Evolutionary conservation across 2,113 vertebrate genomes (phyloP), one percentile per base, ranked within the genome.

Genomic region (Rhizomys pruinosus): DNA sequence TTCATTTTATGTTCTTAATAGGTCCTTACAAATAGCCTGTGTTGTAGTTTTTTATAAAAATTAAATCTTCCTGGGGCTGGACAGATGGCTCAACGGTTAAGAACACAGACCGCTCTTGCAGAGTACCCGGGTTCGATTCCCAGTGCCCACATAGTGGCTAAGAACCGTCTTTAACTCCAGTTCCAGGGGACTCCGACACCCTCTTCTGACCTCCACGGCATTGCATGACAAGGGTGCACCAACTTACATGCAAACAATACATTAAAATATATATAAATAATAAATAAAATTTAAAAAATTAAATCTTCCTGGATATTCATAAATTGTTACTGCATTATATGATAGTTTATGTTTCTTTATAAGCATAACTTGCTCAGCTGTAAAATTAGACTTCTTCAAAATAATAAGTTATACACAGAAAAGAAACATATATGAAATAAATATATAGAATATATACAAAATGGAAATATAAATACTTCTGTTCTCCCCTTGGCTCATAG

Each of bases 301-400:
- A 44, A 72, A 73, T 88, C 55, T 92, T 85, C 64, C 66, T 80
- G 86, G 47, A 39, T 3, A 74, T 4, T 72, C 79, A 66, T 22
- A 93, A 80, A 72, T 44, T 84, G 23, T 3, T 93, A 82, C 84
- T 55, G 37, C 52, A 74, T 44, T 92, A 39, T 72, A 92, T 8
- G 87, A 80, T 61, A 81, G 22, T 78, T 42, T 19, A 59, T 87
- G 16, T 25, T 77, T 91, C 27, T 64, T 86, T 71, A 44, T 84
- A 74, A 89, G 89, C 19, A 72, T 27, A 89, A 8, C 2, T 44
- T 86, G 34, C 42, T 93, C 25, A 17, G 12, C 61, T 92, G 90
- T 80, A 92, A 94, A 66, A 79, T 34, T 39, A 63, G 74, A 71
- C 69, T 91, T 94, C 86, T 77, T 92, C 61, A 92, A 89, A 73